Evolutionary conservation across 1,140 invertebrate species (phyloP).

Genomic region (Micrasema longulum): DNA sequence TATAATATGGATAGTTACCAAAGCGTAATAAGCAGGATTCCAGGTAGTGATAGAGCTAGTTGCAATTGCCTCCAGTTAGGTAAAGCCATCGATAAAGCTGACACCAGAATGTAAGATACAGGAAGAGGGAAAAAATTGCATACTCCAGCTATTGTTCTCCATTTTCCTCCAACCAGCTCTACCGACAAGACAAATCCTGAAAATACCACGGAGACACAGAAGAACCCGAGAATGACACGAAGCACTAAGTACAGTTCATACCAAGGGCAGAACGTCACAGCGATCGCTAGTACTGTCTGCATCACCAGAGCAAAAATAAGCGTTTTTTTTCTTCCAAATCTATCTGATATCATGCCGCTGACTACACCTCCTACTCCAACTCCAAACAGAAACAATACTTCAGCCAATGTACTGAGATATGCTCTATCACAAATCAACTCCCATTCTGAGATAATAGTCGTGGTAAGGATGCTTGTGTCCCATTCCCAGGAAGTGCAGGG

Average conservation of each 20-base stretch:
- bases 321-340: conserved; percentile 81
- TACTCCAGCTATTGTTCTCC: conserved; percentile 79
- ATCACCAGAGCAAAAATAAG: conserved; percentile 77
- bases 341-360: conserved; percentile 79
- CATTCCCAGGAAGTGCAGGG: conserved; percentile 77
- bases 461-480: conserved; percentile 70
- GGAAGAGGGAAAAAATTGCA: conserved; percentile 80
- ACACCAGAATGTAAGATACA: conserved; percentile 78
- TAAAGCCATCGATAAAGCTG: conserved; percentile 77
- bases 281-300: conserved; percentile 73
- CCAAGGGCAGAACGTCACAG: conserved; percentile 73
- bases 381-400: conserved; percentile 77
- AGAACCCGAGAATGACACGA: conserved; percentile 73
- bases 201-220: conserved; percentile 79
- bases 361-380: conserved; percentile 77
- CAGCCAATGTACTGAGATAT: conserved; percentile 73
- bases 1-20: conserved; percentile 67
- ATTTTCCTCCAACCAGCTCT: conserved; percentile 79
- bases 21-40: conserved; percentile 73
- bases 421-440: conserved; percentile 74
- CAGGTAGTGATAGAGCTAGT: conserved; percentile 77
- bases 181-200: conserved; percentile 79
- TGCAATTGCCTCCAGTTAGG: conserved; percentile 81
- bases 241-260: conserved; percentile 75
- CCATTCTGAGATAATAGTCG: conserved; percentile 76